phyloP scores from a whole-genome alignment of 1,140 invertebrate species.

The Neelides sp. region DNA sequence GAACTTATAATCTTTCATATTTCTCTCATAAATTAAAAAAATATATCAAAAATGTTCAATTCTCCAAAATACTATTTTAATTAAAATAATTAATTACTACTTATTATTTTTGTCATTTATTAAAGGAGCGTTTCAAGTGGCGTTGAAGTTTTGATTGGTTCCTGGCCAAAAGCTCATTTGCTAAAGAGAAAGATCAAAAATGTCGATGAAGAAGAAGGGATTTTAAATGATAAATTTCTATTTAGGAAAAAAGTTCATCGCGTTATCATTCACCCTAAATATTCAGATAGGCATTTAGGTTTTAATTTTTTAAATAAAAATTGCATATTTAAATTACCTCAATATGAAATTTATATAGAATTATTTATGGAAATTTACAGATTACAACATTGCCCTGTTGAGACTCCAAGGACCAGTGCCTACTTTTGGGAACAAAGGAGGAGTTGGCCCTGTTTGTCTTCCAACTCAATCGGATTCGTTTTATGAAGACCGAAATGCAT shows the following conservation, averaged over 20 bases:
- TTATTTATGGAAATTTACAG: constrained; percentile 4
- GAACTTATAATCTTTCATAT: too few species aligned
- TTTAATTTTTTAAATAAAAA: neutral
- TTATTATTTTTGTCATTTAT: too few species aligned
- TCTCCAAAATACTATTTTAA: neutral
- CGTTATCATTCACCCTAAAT: constrained; percentile 24
- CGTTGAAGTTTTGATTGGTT: constrained; percentile 25
- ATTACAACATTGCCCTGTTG: constrained; percentile 24
- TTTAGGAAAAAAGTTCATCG: constrained; percentile 22
- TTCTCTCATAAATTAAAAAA: constrained; percentile 3
- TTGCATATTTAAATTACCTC: neutral
- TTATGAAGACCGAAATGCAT: constrained; percentile 12
- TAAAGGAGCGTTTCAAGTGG: constrained; percentile 4
- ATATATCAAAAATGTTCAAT: neutral
- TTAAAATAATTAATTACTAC: neutral
- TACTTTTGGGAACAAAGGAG: constrained; percentile 16
- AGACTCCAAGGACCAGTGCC: constrained; percentile 24
- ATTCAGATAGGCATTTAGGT: constrained; percentile 14
- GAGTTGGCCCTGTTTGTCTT: constrained; percentile 17
- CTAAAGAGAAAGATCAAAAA: constrained; percentile 4
- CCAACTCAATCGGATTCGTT: neutral
- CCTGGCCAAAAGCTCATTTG: constrained; percentile 22
- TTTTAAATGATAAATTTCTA: neutral
- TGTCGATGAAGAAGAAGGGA: neutral
- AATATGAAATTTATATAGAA: neutral